These are phyloP conservation scores for Dusona sp. DNA, from an alignment of 2,888 invertebrate species.

Conservation along the genomic window DNA sequence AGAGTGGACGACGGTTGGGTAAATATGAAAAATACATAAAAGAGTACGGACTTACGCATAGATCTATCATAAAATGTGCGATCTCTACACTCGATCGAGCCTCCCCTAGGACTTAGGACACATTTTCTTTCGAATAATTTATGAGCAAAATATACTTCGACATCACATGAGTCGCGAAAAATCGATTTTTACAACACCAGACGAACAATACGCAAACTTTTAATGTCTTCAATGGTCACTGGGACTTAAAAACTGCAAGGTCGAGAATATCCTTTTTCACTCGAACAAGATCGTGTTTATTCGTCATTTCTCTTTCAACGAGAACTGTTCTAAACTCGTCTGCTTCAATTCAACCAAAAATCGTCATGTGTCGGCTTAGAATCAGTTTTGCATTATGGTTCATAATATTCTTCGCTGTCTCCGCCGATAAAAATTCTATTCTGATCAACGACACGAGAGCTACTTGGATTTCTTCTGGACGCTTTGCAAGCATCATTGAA, in stretches of 20 bases:
- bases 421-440: conserved; percentile 51
- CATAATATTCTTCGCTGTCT: conserved; percentile 16
- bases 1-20: not conserved
- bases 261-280: not conserved
- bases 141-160: not conserved
- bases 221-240: conserved; percentile 8
- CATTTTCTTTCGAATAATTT: not conserved
- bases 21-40: conserved; percentile 5
- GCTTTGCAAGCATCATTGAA: conserved; percentile 72
- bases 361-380: not conserved
- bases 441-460: conserved; percentile 20
- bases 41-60: not conserved
- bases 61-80: not conserved
- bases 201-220: not conserved
- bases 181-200: conserved; percentile 9
- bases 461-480: conserved; percentile 71
- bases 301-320: not conserved
- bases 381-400: conserved; percentile 12
- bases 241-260: not conserved
- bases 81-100: conserved; percentile 8
- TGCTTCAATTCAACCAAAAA: not conserved
- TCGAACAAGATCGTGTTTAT: not conserved
- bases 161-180: not conserved
- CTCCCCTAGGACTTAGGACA: conserved; percentile 1
- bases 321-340: not conserved